Base-by-base conservation (phyloP, 2,113 vertebrate genomes). In the Zosterops borbonicus region DNA sequence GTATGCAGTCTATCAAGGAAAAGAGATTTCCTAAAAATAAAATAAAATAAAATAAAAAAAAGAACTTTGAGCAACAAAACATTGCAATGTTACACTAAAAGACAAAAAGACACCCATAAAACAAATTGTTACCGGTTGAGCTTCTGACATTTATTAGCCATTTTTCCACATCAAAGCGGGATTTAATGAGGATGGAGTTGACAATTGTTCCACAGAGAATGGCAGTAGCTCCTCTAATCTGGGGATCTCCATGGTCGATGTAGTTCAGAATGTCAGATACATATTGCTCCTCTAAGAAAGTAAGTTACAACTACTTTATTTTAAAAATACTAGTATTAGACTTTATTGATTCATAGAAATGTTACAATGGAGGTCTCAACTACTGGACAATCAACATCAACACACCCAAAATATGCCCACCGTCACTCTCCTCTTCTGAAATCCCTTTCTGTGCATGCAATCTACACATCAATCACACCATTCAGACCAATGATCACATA, bases 141-240 rank as follows among this genome's bases (percentile, higher is more conserved):
- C 92, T 97, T 73, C 98, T 98, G 84, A 99, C 94, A 25, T 93
- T 88, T 84, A 98, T 97, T 91, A 99, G 96, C 99, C 99, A 99
- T 65, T 95, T 97, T 60, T 98, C 98, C 33, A 98, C 98, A 82
- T 98, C 98, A 96, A 98, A 99, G 24, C 98, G 99, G 3, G 99
- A 99, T 95, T 99, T 99, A 90, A 92, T 98, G 41, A 99, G 98
- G 68, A 99, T 98, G 14, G 99, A 98, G 76, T 98, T 98, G 88
- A 99, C 73, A 52, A 99, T 98, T 39, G 98, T 98, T 83, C 98
- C 99, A 87, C 99, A 99, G 60, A 99, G 98, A 91, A 99, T 98
- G 79, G 99, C 99, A 14, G 98, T 99, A 92, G 99, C 98, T 59
- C 99, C 99, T 96, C 99, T 97, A 78, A 99, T 98, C 97, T 99